These are phyloP conservation scores for Dendrocincla fuliginosa DNA, from an alignment of 2,797 vertebrate genomes.

Conservation along the genomic window DNA sequence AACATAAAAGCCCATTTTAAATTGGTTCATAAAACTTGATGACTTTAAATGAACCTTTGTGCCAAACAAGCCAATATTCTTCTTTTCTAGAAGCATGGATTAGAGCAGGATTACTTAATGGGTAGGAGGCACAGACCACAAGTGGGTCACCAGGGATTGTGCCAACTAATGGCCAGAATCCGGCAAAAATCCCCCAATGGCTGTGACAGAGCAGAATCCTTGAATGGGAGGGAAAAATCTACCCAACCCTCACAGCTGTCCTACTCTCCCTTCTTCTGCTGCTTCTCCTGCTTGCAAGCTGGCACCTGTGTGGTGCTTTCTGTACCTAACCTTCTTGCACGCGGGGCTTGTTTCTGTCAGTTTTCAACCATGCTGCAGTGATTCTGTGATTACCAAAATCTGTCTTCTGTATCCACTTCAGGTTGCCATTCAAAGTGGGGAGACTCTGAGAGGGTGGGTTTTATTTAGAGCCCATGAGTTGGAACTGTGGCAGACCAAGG, in stretches of 20 bases:
- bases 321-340: neutral
- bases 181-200: neutral
- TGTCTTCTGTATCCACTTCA: neutral
- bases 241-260: neutral
- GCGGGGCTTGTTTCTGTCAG: neutral
- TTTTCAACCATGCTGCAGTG: neutral
- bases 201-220: neutral
- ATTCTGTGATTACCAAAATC: neutral
- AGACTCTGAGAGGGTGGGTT: neutral
- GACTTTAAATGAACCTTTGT: conserved; percentile 7
- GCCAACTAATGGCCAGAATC: neutral
- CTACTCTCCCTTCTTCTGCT: neutral
- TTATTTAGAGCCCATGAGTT: neutral
- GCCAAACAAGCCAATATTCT: neutral
- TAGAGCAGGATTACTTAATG: neutral
- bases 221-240: neutral
- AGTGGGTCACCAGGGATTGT: neutral
- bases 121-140: neutral
- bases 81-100: neutral
- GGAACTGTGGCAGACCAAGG: neutral
- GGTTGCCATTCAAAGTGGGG: neutral
- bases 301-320: neutral
- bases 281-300: neutral
- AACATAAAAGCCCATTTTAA: conserved; percentile 18
- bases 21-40: conserved; percentile 42